Base-by-base conservation (phyloP, 2,797 vertebrate species). In the Channallabes apus region DNA sequence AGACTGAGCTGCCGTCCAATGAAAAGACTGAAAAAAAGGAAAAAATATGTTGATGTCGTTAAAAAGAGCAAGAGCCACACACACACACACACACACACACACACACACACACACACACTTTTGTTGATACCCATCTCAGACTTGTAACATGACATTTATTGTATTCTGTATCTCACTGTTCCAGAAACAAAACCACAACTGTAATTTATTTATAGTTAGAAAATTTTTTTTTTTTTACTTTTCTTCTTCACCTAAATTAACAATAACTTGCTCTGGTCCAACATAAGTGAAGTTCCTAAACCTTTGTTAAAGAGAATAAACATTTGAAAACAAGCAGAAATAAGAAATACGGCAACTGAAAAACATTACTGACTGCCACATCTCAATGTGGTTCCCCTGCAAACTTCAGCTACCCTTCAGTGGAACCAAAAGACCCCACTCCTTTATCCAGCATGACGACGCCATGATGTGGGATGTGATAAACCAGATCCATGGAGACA, bases 71-170 rank as follows among this genome's bases (percentile, higher is more conserved):
- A n/a, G n/a, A n/a, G n/a, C n/a, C n/a, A n/a, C n/a, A n/a, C n/a
- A 75, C 14, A 27, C n/a, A 75, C n/a, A 54, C 72, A 29, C 72
- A 75, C 71, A 18, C 71, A 54, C 72, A 56, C 41, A 75, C 71
- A 51, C 71, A 51, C 69, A n/a, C 69, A 41, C 69, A n/a, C 69
- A 54, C 71, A 54, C 72, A 75, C 72, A 71, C 71, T 51, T 24
- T 22, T 38, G 67, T 7, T 17, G 69, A 11, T 24, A 22, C 6
- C 32, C 65, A 68, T 17, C 67, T 22, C 32, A 38, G 22, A 24
- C 3, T 5, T 24, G 20, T 38, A 41, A 24, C 35, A 6, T 41
- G 68, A 11, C 41, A 22, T 71, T 22, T 38, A 9, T 41, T 41
- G 27, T 6, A 0, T 4, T 71, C 35, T 41, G 15, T 67, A 32